Evolutionary conservation across 2,113 vertebrate species (phyloP), one percentile per base, ranked within the genome.

Genomic region (Bombycilla garrulus): DNA sequence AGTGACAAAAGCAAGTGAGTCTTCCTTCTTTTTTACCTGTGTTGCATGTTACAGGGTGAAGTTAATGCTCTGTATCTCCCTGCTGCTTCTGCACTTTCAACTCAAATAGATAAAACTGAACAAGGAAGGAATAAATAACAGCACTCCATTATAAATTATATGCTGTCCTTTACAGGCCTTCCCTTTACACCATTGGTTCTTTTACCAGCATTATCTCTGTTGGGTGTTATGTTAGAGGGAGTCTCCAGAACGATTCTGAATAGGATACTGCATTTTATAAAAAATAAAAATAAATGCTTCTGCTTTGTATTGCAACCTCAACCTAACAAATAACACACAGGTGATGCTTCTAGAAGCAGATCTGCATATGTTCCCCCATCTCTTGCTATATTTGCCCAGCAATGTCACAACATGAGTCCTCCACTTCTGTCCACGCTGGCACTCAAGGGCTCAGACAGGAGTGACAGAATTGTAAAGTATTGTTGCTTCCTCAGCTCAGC

Each of bases 61-160:
- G 51, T 36, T 48, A 36, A 33, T 0, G 9, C 4, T 36, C 38
- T 58, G 44, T 38, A 0, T 40, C 31, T 90, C 64, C 61, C 53
- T 45, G 17, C 25, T 84, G 40, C 48, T 51, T 58, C 69, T 86
- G 56, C 45, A 70, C 81, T 96, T 94, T 92, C 36, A 64, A 79
- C 53, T 51, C 53, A 47, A 84, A 60, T 35, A 58, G 6, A 36
- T 76, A 50, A 92, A 93, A 62, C 76, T 28, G 36, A 60, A 42
- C 35, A 40, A 78, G 62, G 50, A 95, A 88, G 66, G 29, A 81
- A 62, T 92, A 88, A 94, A 69, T 51, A 96, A 78, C 76, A 74
- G 25, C 44, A 44, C 12, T 53, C 18, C 15, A 26, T 50, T 66
- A 56, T n/a, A 81, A 91, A 87, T 51, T 10, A 65, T 20, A 80